A percentile compares a stretch with the other conserved stretches of the same genome.
Evolutionary conservation across 2,797 vertebrate species (phyloP).

Genomic region (Zonotrichia albicollis): DNA sequence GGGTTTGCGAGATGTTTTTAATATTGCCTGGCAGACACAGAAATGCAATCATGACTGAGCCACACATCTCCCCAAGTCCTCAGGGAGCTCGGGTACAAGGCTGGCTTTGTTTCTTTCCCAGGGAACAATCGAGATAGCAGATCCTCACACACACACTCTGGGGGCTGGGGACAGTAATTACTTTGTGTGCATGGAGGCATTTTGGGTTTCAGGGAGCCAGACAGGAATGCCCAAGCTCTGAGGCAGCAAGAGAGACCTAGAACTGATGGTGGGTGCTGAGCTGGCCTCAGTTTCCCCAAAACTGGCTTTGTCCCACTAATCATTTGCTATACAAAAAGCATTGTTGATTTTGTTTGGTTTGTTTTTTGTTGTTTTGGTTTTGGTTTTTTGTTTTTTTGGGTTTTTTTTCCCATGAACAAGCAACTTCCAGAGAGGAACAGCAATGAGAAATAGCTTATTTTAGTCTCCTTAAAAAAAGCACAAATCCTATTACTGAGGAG

Average conservation of each 20-base stretch:
- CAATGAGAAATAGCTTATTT: not conserved
- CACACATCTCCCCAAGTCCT: not conserved
- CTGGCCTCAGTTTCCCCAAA: not conserved
- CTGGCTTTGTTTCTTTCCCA: slow-evolving; percentile 40
- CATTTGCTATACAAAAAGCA: not conserved
- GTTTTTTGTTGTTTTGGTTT: too few relatives aligned
- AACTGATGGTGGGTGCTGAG: not conserved
- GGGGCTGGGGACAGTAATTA: not conserved
- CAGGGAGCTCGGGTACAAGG: not conserved
- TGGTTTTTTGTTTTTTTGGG: too few relatives aligned
- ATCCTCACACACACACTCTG: not conserved
- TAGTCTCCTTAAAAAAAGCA: not conserved
- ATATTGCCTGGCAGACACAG: not conserved
- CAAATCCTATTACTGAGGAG: not conserved
- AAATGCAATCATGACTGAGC: slow-evolving; percentile 18
- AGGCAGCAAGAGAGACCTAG: not conserved
- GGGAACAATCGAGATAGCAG: slow-evolving; percentile 27
- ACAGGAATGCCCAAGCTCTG: not conserved
- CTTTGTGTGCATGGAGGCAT: not conserved
- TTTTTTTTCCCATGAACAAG: not conserved
- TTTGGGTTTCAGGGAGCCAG: not conserved
- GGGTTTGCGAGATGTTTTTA: slow-evolving; percentile 1
- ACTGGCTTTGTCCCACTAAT: not conserved
- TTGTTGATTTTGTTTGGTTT: not conserved
- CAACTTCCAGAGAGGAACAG: not conserved